Evolutionary conservation across 1,140 invertebrate species (phyloP), one percentile per base, ranked within the genome.

Genomic region (Liolophura sinensis): DNA sequence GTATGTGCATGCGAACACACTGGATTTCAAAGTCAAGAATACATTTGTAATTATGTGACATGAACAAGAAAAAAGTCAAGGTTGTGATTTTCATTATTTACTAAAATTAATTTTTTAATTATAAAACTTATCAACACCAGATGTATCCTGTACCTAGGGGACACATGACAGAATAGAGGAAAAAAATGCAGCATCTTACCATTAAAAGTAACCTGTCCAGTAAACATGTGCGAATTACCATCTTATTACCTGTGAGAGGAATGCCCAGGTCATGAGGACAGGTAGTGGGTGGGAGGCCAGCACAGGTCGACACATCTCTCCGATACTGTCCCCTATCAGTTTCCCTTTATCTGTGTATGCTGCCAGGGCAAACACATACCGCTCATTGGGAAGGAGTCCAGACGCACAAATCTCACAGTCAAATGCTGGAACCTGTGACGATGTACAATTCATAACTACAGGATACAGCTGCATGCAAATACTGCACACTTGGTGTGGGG

Each of bases 281-380:
- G 83, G 78, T 0, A 83, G 70, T 6, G 81, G 79, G 60, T 81
- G 78, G 4, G 76, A 78, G 12, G 82, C 84, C 48, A 84, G 69
- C 25, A 85, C 77, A 18, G 84, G 80, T 65, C 76, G 76, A 18
- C 78, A 80, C 25, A 78, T 82, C 40, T 83, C 79, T 51, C 84
- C 83, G n/a, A 85, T 69, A 12, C 72, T 61, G 22, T 76, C 78
- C 12, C 82, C 82, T 48, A 85, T 83, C 27, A 85, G 64, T 57
- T 80, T 75, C 40, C 84, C 84, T 27, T 83, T 78, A 12, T 66
- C 62, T 14, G 80, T 81, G 68, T 84, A 85, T 14, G 83, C 83
- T 62, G 78, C 82, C 16, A 85, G 77, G 55, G 82, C 83, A 78
- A 84, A 84, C 9, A 84, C 69, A 64, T 85, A 85, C 31, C 75